phyloP scores from a whole-genome alignment of 2,888 invertebrate genomes.

The Folsomia candida region DNA sequence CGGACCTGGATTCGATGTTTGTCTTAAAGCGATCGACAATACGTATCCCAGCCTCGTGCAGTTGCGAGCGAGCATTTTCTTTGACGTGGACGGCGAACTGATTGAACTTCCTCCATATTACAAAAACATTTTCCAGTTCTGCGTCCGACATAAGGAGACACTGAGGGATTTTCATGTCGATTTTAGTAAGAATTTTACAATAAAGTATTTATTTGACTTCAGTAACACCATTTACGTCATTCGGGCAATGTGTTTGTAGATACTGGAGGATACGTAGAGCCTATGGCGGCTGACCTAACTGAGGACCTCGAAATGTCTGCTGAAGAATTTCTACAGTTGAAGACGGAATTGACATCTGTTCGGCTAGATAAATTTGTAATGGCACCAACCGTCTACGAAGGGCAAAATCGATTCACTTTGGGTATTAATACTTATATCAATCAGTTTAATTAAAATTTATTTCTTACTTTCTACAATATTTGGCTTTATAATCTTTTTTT shows the following conservation, averaged over 20 bases:
- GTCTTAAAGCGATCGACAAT: neutral
- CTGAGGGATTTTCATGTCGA: neutral
- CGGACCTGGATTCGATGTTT: neutral
- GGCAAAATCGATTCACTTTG: neutral
- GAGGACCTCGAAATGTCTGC: too few relatives aligned
- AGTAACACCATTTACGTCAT: neutral
- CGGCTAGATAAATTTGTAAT: conserved; percentile 2
- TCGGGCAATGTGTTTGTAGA: too few relatives aligned
- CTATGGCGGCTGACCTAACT: too few relatives aligned
- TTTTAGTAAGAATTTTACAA: neutral
- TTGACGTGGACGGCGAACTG: neutral
- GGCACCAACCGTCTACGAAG: neutral
- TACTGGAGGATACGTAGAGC: too few relatives aligned
- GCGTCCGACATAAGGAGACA: neutral
- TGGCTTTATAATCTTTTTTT: too few relatives aligned
- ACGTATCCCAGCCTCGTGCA: neutral
- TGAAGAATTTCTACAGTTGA: neutral
- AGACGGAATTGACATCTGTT: conserved; percentile 4
- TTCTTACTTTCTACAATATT: too few relatives aligned
- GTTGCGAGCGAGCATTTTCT: neutral
- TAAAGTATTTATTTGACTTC: too few relatives aligned
- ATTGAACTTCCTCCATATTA: neutral
- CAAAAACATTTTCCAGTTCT: neutral
- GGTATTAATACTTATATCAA: neutral
- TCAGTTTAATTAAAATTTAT: too few relatives aligned